A percentile compares a stretch with the other conserved stretches of the same genome.
Evolutionary conservation across 2,797 vertebrate species (phyloP).

Genomic region (Bovichtus variegatus): DNA sequence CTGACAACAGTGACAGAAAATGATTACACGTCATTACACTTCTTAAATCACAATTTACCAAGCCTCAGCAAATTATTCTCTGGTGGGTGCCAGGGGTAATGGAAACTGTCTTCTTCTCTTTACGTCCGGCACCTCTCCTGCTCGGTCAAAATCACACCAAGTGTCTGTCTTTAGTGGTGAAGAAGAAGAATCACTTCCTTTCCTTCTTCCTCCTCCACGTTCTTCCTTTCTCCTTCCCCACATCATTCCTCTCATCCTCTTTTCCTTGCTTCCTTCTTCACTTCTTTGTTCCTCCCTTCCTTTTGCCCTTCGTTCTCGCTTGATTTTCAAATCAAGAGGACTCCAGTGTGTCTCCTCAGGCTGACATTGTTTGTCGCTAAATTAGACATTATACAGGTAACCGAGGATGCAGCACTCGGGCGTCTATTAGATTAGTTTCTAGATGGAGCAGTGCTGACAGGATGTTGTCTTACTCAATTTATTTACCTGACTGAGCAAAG

Average conservation of each 20-base stretch:
- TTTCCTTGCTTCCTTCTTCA: not conserved
- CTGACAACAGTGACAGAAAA: constrained; percentile 88
- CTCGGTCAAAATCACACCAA: constrained; percentile 75
- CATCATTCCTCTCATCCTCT: not conserved
- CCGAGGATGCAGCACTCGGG: constrained; percentile 18
- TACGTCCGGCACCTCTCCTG: constrained; percentile 77
- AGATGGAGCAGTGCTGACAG: constrained; percentile 40
- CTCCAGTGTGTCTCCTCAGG: constrained; percentile 27
- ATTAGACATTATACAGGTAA: constrained; percentile 62
- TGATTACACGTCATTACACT: constrained; percentile 91
- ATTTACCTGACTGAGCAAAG: constrained; percentile 44
- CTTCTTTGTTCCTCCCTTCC: not conserved
- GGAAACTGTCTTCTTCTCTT: constrained; percentile 90
- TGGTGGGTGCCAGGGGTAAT: constrained; percentile 86
- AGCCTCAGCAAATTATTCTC: constrained; percentile 89
- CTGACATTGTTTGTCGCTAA: constrained; percentile 50
- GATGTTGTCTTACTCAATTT: constrained; percentile 52
- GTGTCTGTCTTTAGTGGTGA: constrained; percentile 62
- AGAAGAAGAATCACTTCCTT: constrained; percentile 26
- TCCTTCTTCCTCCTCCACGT: not conserved
- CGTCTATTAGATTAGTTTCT: constrained; percentile 55
- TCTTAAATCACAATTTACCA: constrained; percentile 92
- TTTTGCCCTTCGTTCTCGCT: constrained; percentile 2
- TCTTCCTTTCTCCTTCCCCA: not conserved
- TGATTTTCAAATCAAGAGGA: constrained; percentile 36